These are phyloP conservation scores for Luidia sarsii DNA, from an alignment of 53 echinoderm and acorn worm species.

Conservation along the genomic window DNA sequence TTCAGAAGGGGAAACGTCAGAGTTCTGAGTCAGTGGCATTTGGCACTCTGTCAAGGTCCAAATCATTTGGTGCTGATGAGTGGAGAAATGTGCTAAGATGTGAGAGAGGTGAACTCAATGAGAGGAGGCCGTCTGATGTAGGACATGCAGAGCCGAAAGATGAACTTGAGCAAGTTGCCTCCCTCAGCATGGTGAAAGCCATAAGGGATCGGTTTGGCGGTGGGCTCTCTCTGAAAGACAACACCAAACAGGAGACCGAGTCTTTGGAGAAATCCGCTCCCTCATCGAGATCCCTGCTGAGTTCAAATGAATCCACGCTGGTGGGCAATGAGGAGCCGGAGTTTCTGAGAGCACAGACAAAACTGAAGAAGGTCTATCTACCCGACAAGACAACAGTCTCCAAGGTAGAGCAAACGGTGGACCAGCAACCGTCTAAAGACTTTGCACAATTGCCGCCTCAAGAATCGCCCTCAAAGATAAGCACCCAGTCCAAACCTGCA, in stretches of 20 bases:
- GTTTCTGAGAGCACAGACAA: slow-evolving; percentile 37
- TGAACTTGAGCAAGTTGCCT: slow-evolving; percentile 62
- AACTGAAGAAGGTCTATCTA: slow-evolving; percentile 1
- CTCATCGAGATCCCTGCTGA: not conserved
- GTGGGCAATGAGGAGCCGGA: slow-evolving; percentile 7
- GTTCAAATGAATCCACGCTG: not conserved
- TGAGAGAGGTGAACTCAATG: not conserved
- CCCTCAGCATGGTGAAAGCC: slow-evolving; percentile 56
- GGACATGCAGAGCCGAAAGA: slow-evolving; percentile 26
- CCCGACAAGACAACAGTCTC: not conserved
- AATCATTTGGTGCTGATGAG: slow-evolving; percentile 47
- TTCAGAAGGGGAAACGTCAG: slow-evolving; percentile 17
- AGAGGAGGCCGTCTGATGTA: slow-evolving; percentile 6
- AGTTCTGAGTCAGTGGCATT: not conserved
- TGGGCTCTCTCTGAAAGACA: not conserved
- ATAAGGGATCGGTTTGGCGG: slow-evolving; percentile 52
- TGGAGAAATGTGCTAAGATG: slow-evolving; percentile 4
- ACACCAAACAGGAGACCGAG: not conserved
- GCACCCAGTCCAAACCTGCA: not conserved
- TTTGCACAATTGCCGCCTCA: too few relatives aligned
- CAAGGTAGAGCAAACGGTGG: not conserved
- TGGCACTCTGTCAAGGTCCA: slow-evolving; percentile 19
- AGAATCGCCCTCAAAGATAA: not conserved
- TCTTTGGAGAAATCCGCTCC: not conserved
- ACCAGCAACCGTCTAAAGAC: too few relatives aligned